phyloP scores from a whole-genome alignment of 2,888 invertebrate species.

The Gnatocerus cornutus region DNA sequence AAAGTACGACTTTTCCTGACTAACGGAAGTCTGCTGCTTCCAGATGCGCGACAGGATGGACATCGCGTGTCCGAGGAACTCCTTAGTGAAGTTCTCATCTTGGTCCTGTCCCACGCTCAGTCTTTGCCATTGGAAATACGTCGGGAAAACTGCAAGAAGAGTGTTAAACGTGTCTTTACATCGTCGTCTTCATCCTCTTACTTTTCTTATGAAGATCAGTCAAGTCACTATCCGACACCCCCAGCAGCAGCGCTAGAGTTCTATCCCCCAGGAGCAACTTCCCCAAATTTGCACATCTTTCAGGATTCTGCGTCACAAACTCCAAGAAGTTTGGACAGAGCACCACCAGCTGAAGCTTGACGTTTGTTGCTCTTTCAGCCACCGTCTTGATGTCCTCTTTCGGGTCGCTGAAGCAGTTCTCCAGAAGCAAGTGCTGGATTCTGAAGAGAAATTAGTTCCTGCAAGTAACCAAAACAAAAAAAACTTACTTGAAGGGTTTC shows the following conservation, averaged over 20 bases:
- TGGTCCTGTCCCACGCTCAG: slow-evolving; percentile 85
- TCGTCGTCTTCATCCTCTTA: slow-evolving; percentile 61
- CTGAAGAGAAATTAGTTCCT: slow-evolving; percentile 70
- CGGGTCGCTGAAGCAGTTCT: slow-evolving; percentile 73
- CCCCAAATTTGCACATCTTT: slow-evolving; percentile 73
- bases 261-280: slow-evolving; percentile 80
- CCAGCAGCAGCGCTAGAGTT: slow-evolving; percentile 86
- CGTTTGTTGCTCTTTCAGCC: slow-evolving; percentile 76
- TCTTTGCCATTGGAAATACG: slow-evolving; percentile 86
- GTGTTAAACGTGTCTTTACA: background rate
- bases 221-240: slow-evolving; percentile 83
- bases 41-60: slow-evolving; percentile 79
- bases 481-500: slow-evolving; percentile 82
- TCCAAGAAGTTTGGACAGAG: slow-evolving; percentile 84
- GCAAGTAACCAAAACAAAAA: slow-evolving; percentile 14
- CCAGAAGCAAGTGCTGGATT: slow-evolving; percentile 82
- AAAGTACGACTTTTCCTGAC: slow-evolving; percentile 76
- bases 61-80: slow-evolving; percentile 87
- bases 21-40: slow-evolving; percentile 70
- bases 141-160: slow-evolving; percentile 75
- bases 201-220: slow-evolving; percentile 81
- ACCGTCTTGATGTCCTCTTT: slow-evolving; percentile 72
- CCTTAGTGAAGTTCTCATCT: slow-evolving; percentile 88
- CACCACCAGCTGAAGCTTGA: slow-evolving; percentile 86
- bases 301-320: slow-evolving; percentile 74